Evolutionary conservation across 1,140 invertebrate genomes (phyloP), one percentile per base, ranked within the genome.

Genomic region (Contarinia nasturtii): DNA sequence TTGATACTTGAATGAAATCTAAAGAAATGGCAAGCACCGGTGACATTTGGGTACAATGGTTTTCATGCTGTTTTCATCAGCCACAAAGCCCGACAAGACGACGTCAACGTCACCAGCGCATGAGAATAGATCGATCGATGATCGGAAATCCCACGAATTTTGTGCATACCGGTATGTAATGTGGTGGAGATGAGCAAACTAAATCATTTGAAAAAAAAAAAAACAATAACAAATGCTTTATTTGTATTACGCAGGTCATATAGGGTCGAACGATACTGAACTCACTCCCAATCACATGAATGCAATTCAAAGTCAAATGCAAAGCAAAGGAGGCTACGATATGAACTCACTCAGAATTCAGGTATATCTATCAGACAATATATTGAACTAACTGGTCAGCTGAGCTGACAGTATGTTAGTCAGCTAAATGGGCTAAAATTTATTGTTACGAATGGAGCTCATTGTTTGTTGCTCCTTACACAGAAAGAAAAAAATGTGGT

Each of bases 91-190:
- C 70, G 52, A 74, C 77, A 54, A 67, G 76, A 48, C 72, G 74
- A 53, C 68, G 77, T 38, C 70, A 67, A 48, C 15, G 41, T 21
- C 37, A 40, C 14, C 71, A 74, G 48, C 68, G 80, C 53, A 63
- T 77, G 52, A 77, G 81, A 65, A 88, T 93, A 69, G 89, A 93
- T 64, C 72, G 86, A 33, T 86, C 85, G 37, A 91, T 91, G 87
- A 93, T 93, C 56, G 83, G 89, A 45, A 76, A 77, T 47, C 89
- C 89, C 7, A 91, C 86, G 48, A 86, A 93, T 66, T 93, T 93
- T 61, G 78, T 84, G 50, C 89, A 93, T 59, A 90, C 87, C n/a
- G 86, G 41, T 43, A 43, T 27, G 27, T 27, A 27, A 18, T 27
- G 12, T 19, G 4, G 11, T 43, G 11, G 4, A 20, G 11, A 15